phyloP scores from a whole-genome alignment of 2,888 invertebrate genomes.

The Bembecia ichneumoniformis region DNA sequence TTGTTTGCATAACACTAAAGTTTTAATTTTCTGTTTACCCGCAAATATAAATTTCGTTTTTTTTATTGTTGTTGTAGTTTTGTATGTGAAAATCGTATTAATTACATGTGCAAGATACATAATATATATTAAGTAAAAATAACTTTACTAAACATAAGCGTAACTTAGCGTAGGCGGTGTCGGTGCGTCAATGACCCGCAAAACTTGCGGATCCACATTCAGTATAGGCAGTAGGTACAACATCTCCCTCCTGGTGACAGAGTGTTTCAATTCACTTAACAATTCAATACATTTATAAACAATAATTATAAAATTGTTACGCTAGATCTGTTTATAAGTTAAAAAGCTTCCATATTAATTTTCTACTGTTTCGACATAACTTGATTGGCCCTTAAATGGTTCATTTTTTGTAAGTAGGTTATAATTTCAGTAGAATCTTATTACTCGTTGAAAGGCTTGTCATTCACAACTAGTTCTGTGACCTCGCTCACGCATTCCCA shows the following conservation, averaged over 20 bases:
- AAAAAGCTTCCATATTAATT: no score
- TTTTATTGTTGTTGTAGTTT: conserved; percentile 3
- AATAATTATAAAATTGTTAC: conserved; percentile 9
- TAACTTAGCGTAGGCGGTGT: conserved; percentile 51
- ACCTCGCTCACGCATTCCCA: conserved; percentile 73
- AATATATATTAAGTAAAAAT: no score
- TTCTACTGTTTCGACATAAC: no score
- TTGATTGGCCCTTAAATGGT: background rate
- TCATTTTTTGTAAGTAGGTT: conserved; percentile 8
- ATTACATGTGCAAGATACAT: no score
- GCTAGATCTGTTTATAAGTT: no score
- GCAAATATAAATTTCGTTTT: background rate
- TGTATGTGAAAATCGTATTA: background rate
- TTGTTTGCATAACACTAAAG: conserved; percentile 45
- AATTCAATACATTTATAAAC: conserved; percentile 31
- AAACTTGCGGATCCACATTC: conserved; percentile 69
- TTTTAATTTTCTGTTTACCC: conserved; percentile 21
- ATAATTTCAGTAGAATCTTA: conserved; percentile 47
- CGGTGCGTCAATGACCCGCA: conserved; percentile 68
- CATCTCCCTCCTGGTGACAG: conserved; percentile 15
- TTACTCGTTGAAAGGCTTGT: conserved; percentile 63
- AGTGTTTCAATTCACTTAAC: conserved; percentile 22
- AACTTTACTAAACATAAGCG: no score
- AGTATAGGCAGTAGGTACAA: conserved; percentile 35
- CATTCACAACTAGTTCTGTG: conserved; percentile 72